A percentile compares a stretch with the other conserved stretches of the same genome.
Conservation (phyloP, 2,113 vertebrate genomes). For the Hydrolagus affinis region DNA sequence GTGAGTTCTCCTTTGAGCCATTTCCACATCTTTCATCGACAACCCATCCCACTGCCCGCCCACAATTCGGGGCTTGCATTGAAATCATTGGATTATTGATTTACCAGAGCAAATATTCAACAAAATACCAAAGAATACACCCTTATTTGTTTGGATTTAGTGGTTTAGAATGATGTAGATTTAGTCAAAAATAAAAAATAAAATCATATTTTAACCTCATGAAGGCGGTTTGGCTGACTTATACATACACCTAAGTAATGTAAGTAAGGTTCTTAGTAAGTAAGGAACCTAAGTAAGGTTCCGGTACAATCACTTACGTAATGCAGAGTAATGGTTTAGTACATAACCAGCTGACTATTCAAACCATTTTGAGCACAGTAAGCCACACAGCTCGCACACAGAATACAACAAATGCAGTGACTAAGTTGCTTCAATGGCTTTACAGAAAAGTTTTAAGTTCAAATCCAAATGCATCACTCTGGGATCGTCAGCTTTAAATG, state of each 20-base stretch:
- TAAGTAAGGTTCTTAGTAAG: no score
- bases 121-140: background rate
- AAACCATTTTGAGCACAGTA: background rate
- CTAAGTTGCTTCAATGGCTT: slow-evolving; percentile 23
- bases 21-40: no score
- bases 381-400: slow-evolving; percentile 5
- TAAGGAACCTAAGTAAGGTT: background rate
- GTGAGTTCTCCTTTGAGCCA: no score
- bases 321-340: background rate
- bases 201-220: background rate
- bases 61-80: background rate
- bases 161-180: background rate
- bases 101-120: background rate
- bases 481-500: background rate
- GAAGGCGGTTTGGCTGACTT: background rate
- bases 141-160: background rate
- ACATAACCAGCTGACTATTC: background rate
- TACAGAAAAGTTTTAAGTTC: slow-evolving; percentile 16
- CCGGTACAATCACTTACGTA: background rate
- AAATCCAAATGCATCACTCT: background rate
- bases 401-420: background rate
- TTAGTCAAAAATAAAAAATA: background rate
- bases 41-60: background rate
- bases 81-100: background rate
- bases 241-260: background rate